phyloP scores from a whole-genome alignment of 2,797 vertebrate species.

The Carduelis carduelis region DNA sequence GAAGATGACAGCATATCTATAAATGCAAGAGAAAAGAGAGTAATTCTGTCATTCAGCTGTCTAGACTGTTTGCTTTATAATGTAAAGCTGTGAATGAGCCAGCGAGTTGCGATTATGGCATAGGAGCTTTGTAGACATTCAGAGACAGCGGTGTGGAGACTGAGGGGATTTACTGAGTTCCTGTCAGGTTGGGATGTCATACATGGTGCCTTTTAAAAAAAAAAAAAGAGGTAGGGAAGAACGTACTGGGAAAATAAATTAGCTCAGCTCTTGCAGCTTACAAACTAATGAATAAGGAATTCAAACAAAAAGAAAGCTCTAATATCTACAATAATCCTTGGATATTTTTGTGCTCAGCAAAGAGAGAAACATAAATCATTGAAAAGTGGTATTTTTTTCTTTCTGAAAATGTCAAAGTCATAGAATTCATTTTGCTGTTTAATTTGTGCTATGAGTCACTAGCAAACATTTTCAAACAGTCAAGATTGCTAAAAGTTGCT shows the following conservation, averaged over 20 bases:
- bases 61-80: constrained; percentile 82
- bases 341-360: constrained; percentile 15
- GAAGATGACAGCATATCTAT: constrained; percentile 73
- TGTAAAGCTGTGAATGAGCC: constrained; percentile 75
- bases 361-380: not conserved
- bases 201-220: constrained; percentile 63
- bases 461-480: constrained; percentile 6
- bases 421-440: constrained; percentile 2
- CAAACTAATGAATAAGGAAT: constrained; percentile 60
- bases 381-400: not conserved
- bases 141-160: constrained; percentile 71
- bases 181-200: constrained; percentile 69
- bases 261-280: constrained; percentile 68
- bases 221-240: constrained; percentile 49
- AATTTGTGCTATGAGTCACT: not conserved
- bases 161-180: constrained; percentile 79
- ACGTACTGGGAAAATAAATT: constrained; percentile 59
- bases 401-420: not conserved
- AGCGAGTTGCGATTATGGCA: constrained; percentile 61
- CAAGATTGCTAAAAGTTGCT: not conserved
- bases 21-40: constrained; percentile 70
- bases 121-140: constrained; percentile 76
- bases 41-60: constrained; percentile 78
- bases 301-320: constrained; percentile 31
- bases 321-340: constrained; percentile 29